phyloP scores from a whole-genome alignment of 2,888 invertebrate species.

The Emesis furor region DNA sequence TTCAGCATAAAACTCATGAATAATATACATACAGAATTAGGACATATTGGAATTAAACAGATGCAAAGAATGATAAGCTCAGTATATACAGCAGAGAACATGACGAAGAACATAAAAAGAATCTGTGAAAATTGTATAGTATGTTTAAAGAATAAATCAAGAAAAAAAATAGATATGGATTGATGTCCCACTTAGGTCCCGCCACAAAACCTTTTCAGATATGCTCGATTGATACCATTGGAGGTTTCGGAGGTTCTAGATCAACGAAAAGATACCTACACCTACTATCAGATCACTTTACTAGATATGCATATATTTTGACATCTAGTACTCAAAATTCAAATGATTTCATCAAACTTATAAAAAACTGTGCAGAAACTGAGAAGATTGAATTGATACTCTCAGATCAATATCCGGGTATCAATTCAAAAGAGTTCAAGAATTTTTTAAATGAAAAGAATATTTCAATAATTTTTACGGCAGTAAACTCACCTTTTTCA shows the following conservation, averaged over 20 bases:
- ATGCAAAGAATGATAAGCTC: constrained; percentile 59
- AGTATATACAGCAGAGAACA: constrained; percentile 54
- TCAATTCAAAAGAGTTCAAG: constrained; percentile 74
- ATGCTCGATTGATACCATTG: constrained; percentile 25
- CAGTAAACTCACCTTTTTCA: background rate
- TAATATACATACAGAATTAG: constrained; percentile 47
- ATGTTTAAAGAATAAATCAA: constrained; percentile 22
- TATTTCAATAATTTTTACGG: background rate
- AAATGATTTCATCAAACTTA: background rate
- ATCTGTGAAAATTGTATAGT: constrained; percentile 34
- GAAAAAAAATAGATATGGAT: constrained; percentile 16
- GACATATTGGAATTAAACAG: constrained; percentile 65
- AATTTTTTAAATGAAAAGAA: constrained; percentile 52
- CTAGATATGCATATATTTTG: background rate
- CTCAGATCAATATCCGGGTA: constrained; percentile 76
- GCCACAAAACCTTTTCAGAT: constrained; percentile 23
- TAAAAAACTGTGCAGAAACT: constrained; percentile 37
- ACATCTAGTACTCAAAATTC: constrained; percentile 17
- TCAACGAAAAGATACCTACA: constrained; percentile 11
- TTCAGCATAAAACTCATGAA: constrained; percentile 55
- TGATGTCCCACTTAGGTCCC: constrained; percentile 19
- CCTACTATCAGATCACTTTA: constrained; percentile 11
- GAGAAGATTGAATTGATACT: constrained; percentile 62
- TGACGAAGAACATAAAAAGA: constrained; percentile 57
- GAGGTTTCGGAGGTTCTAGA: constrained; percentile 2